Evolutionary conservation across 2,797 vertebrate species (phyloP), one percentile per base, ranked within the genome.

Genomic region (Girardinus metallicus): DNA sequence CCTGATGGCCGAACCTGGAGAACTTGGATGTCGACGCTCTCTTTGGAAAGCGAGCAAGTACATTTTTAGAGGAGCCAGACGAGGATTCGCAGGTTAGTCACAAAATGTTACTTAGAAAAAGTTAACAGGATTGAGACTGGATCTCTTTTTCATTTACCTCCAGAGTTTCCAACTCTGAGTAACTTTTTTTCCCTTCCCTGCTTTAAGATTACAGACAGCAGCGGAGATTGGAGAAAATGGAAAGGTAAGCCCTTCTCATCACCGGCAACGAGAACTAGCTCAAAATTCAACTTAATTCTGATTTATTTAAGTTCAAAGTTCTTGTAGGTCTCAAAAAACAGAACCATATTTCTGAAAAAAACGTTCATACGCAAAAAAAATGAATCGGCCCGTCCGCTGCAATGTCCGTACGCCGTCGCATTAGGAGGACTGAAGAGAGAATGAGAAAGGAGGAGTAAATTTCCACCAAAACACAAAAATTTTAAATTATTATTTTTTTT

Each of bases 1-100:
- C 36, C 18, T 84, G 7, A 71, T 87, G 85, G 74, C 76, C 1
- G 74, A 85, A 57, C 78, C 85, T 3, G 84, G 84, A 5, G 84
- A 89, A 1, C n/a, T n/a, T n/a, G 55, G 73, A 18, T 43, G 55
- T 3, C 36, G 41, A 0, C 29, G 9, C 34, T 3, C 4, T 0
- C 0, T 5, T 0, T 57, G 18, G 12, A 39, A 0, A 41, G 41
- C 21, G 1, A 0, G 0, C 0, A 79, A 78, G 23, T 1, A 10
- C 11, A 2, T 43, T n/a, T 13, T 8, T 34, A 34, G 0, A 18
- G n/a, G 4, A n/a, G 74, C 12, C 34, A 51, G 13, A 13, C 2
- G 0, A 7, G 46, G 1, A 44, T 51, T 2, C 41, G 72, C 12
- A 78, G 68, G 84, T 82, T 78, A 34, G 55, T 2, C 31, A 23